Evolutionary conservation across 2,888 invertebrate species (phyloP).

Genomic region (Thereva nobilitata): DNA sequence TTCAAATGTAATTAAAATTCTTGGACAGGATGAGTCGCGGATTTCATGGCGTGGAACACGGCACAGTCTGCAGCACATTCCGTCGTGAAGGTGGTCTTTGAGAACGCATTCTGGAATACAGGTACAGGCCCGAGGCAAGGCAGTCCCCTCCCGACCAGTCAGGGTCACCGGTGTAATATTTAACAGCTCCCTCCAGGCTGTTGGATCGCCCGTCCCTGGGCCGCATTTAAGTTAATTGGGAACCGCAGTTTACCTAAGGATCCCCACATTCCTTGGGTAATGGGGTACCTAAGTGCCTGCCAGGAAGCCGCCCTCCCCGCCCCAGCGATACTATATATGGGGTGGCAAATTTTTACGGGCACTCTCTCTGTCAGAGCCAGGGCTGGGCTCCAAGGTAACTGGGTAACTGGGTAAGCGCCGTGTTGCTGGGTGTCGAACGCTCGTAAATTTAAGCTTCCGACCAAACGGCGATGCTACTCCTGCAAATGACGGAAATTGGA

Average conservation of each 20-base stretch:
- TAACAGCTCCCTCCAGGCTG: slow-evolving; percentile 15
- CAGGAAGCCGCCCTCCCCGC: slow-evolving; percentile 2
- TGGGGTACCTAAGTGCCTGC: slow-evolving; percentile 21
- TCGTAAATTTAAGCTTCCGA: slow-evolving; percentile 9
- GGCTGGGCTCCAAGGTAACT: too few relatives aligned
- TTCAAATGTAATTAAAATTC: slow-evolving; percentile 22
- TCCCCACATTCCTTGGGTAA: slow-evolving; percentile 24
- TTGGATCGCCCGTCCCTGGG: slow-evolving; percentile 8
- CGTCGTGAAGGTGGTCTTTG: not conserved
- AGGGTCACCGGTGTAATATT: slow-evolving; percentile 1
- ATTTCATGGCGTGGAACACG: slow-evolving; percentile 3
- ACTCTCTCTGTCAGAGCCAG: not conserved
- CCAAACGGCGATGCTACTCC: not conserved
- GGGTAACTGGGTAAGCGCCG: slow-evolving; percentile 2
- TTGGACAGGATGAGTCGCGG: not conserved
- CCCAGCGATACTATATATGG: not conserved
- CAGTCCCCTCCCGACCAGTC: not conserved
- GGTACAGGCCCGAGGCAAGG: slow-evolving; percentile 8
- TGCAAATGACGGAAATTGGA: slow-evolving; percentile 27
- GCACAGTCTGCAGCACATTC: not conserved
- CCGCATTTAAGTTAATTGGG: slow-evolving; percentile 31
- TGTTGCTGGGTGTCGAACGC: slow-evolving; percentile 3
- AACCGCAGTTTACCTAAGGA: slow-evolving; percentile 19
- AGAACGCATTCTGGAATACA: slow-evolving; percentile 5
- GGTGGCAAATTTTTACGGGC: not conserved